Evolutionary conservation across 2,888 invertebrate species (phyloP).

Genomic region (Eilema caniola): DNA sequence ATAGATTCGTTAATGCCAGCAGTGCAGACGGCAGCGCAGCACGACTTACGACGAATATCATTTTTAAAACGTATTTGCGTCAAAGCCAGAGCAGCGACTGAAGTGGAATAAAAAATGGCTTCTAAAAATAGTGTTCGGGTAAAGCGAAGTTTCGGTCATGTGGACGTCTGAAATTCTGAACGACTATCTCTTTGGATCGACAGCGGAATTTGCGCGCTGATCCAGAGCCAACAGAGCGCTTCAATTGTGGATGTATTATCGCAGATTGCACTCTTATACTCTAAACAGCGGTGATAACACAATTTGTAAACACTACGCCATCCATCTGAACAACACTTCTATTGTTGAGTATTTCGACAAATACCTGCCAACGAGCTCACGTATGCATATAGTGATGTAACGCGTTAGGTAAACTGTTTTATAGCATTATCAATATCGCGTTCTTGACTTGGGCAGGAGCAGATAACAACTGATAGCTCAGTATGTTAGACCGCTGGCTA

Average conservation of each 20-base stretch:
- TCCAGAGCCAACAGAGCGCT: constrained; percentile 73
- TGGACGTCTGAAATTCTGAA: constrained; percentile 64
- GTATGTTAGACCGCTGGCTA: constrained; percentile 38
- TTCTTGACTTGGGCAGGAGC: constrained; percentile 66
- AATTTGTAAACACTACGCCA: constrained; percentile 72
- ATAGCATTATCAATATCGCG: constrained; percentile 48
- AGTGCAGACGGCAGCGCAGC: constrained; percentile 36
- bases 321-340: constrained; percentile 57
- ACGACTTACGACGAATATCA: constrained; percentile 60
- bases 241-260: constrained; percentile 71
- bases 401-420: constrained; percentile 49
- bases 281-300: constrained; percentile 69
- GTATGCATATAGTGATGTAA: constrained; percentile 51
- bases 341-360: constrained; percentile 62
- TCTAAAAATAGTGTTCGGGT: constrained; percentile 77
- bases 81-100: constrained; percentile 72
- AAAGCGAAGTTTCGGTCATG: constrained; percentile 78
- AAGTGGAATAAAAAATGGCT: constrained; percentile 75
- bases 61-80: constrained; percentile 71
- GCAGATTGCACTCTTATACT: constrained; percentile 62
- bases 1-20: constrained; percentile 53
- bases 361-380: constrained; percentile 55
- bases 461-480: constrained; percentile 64
- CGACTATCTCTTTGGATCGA: constrained; percentile 56
- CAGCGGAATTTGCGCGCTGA: constrained; percentile 70